Conservation (phyloP, 2,888 invertebrate genomes). For the Mechanitis messenoides region DNA sequence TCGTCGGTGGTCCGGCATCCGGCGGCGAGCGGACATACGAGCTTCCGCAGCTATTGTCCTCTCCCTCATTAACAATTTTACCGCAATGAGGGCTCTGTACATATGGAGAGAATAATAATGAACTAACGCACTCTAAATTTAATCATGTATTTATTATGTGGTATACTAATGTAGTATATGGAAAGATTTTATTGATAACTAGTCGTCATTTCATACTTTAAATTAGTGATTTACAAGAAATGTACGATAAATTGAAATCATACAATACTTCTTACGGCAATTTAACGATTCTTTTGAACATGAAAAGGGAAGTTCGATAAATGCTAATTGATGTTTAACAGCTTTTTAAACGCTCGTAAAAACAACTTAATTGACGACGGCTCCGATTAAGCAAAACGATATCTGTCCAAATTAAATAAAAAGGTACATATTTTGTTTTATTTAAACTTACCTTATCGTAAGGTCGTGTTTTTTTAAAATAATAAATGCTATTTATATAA, state of each 20-base stretch:
- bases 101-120: constrained; percentile 11
- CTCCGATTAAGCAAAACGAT: constrained; percentile 43
- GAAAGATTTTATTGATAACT: too few relatives aligned
- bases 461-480: too few relatives aligned
- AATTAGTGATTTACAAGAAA: too few relatives aligned
- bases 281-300: constrained; percentile 38
- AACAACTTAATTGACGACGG: constrained; percentile 42
- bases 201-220: too few relatives aligned
- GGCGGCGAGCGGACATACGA: constrained; percentile 66
- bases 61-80: constrained; percentile 41
- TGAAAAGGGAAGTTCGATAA: constrained; percentile 51
- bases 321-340: constrained; percentile 56
- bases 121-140: neutral
- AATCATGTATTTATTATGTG: neutral
- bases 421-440: constrained; percentile 1
- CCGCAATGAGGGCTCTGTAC: constrained; percentile 15
- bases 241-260: too few relatives aligned
- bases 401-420: constrained; percentile 36
- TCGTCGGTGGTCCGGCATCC: constrained; percentile 59
- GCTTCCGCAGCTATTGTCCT: constrained; percentile 66
- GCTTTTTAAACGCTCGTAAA: constrained; percentile 49
- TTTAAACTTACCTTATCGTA: neutral
- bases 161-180: too few relatives aligned
- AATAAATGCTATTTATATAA: too few relatives aligned
- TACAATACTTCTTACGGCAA: constrained; percentile 29